Evolutionary conservation across 2,888 invertebrate species (phyloP), one percentile per base, ranked within the genome.

Genomic region (Athripsodes cinereus): DNA sequence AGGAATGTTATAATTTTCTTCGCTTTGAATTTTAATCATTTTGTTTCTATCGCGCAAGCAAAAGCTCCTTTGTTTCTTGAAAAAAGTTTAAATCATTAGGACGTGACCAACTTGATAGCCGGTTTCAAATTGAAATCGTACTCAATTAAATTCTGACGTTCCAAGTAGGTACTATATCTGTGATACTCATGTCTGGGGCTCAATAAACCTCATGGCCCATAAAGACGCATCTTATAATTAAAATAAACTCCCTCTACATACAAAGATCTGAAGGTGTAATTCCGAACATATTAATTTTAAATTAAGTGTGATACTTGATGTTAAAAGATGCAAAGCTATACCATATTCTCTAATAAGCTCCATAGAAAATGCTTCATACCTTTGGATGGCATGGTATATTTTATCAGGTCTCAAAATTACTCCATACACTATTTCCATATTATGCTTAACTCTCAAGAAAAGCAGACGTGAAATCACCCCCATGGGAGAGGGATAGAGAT

Each of bases 201-300:
- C 44, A 48, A 59, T 59, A 59, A 59, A 59, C 55, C 55, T 52
- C 51, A 52, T 55, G 61, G 55, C 50, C 53, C 59, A 63, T 63
- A 63, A 63, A 63, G 55, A 58, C 54, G 57, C 55, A 57, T 59
- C 59, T 61, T 63, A 63, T 63, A 63, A 63, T 63, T 63, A 63
- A 63, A 63, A 54, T 52, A 52, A 57, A 57, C 57, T 49, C 54
- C 40, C 57, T 57, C 46, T 52, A 52, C 52, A 52, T 31, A 52
- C 57, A 26, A 52, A 44, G 21, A 57, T 44, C 35, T 20, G 22
- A 49, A 52, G 57, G 52, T 52, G 22, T 46, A 19, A 16, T 47
- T 40, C 40, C 40, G 40, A n/a, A 13, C 16, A 13, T 8, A 40
- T 8, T 8, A 40, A 40, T 31, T 8, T 16, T n/a, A 13, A 40